These are phyloP conservation scores for Aspidoscelis tigris DNA, from an alignment of 2,113 vertebrate species.

Conservation along the genomic window DNA sequence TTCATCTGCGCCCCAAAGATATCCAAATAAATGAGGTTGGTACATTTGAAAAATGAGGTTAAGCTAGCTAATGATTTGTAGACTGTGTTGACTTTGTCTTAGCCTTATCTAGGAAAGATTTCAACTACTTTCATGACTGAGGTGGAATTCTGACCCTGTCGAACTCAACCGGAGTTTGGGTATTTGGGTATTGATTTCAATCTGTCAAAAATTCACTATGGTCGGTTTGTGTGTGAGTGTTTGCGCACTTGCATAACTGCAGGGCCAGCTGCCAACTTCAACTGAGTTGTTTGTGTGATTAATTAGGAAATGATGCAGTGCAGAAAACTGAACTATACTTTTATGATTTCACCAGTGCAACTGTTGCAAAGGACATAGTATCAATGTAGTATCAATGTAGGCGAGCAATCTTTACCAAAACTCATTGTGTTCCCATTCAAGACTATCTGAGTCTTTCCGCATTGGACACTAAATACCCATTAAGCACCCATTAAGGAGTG, in stretches of 20 bases:
- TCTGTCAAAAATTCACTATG: not conserved
- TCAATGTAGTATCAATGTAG: no score
- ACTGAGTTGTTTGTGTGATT: not conserved
- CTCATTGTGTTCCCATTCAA: no score
- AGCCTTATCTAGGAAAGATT: constrained; percentile 21
- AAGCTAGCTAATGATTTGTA: constrained; percentile 30
- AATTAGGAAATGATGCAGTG: not conserved
- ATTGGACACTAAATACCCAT: no score
- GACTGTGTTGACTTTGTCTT: not conserved
- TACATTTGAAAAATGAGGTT: not conserved
- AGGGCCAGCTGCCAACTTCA: not conserved
- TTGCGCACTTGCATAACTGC: constrained; percentile 12
- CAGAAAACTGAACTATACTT: not conserved
- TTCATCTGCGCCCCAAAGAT: not conserved
- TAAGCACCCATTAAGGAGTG: no score
- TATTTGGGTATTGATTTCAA: constrained; percentile 17
- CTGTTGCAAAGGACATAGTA: not conserved
- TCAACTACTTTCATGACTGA: constrained; percentile 10
- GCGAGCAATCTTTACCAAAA: no score
- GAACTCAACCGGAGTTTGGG: not conserved
- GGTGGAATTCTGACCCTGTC: not conserved
- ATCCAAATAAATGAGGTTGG: not conserved
- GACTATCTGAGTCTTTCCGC: no score
- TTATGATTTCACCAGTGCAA: no score
- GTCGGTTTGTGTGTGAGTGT: not conserved